phyloP scores from a whole-genome alignment of 2,888 invertebrate genomes.

The Polydrusus cervinus region DNA sequence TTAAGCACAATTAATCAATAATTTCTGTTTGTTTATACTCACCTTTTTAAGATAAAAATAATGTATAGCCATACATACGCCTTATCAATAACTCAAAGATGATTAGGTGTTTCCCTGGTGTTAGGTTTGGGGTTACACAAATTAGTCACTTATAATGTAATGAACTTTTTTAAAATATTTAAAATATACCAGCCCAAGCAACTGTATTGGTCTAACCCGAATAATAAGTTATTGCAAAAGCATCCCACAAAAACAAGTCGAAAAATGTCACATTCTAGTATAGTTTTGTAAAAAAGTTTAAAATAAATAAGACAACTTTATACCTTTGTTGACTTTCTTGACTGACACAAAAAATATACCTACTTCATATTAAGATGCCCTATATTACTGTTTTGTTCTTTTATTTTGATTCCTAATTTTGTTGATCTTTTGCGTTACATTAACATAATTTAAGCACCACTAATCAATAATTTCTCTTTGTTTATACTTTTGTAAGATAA shows the following conservation, averaged over 20 bases:
- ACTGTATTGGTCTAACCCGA: too few relatives aligned
- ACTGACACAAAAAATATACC: too few relatives aligned
- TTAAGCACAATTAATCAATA: not conserved
- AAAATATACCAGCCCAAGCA: too few relatives aligned
- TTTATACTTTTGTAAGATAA: not conserved
- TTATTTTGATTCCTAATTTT: not conserved
- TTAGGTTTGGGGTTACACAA: too few relatives aligned
- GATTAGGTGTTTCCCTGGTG: not conserved
- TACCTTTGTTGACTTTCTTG: too few relatives aligned
- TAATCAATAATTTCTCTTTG: not conserved
- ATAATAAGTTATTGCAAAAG: conserved; percentile 36
- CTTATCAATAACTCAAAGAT: too few relatives aligned
- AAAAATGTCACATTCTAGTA: not conserved
- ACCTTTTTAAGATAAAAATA: not conserved
- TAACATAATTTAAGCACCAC: not conserved
- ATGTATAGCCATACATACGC: too few relatives aligned
- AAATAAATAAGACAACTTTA: too few relatives aligned
- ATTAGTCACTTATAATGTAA: too few relatives aligned
- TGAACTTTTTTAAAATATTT: too few relatives aligned
- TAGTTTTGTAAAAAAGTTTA: too few relatives aligned
- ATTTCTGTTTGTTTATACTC: not conserved
- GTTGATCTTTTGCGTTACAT: not conserved
- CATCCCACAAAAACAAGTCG: conserved; percentile 8
- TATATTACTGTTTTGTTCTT: not conserved
- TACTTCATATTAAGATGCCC: too few relatives aligned